Conservation (phyloP, 1,140 invertebrate species). For the Samia ricini region DNA sequence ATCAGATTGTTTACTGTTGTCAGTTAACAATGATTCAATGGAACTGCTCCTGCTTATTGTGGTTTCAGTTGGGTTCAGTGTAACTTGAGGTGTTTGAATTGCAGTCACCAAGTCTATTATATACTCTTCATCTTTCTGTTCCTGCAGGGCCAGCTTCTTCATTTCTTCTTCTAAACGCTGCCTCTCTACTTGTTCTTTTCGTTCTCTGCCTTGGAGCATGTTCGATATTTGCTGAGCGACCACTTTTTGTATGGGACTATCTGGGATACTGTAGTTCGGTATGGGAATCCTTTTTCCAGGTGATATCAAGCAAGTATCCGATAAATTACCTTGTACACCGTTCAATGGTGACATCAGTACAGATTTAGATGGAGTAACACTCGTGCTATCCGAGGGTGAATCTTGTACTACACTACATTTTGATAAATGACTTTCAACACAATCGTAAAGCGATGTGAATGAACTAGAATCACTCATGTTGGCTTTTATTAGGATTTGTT, state of each 20-base stretch:
- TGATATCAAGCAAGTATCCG: slow-evolving; percentile 28
- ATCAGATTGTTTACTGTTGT: slow-evolving; percentile 35
- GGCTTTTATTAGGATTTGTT: neutral
- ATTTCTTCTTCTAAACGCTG: slow-evolving; percentile 38
- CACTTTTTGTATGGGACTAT: slow-evolving; percentile 47
- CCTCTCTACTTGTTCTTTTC: slow-evolving; percentile 37
- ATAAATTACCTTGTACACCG: slow-evolving; percentile 13
- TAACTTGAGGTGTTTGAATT: slow-evolving; percentile 28
- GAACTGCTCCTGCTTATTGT: slow-evolving; percentile 33
- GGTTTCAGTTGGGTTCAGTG: slow-evolving; percentile 16
- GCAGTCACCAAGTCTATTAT: slow-evolving; percentile 55
- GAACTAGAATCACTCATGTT: slow-evolving; percentile 42
- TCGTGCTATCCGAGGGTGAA: neutral
- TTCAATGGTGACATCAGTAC: slow-evolving; percentile 1
- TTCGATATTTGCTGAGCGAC: slow-evolving; percentile 54
- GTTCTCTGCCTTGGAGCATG: slow-evolving; percentile 58
- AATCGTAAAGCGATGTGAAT: slow-evolving; percentile 47
- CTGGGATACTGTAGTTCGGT: slow-evolving; percentile 32
- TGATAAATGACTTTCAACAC: slow-evolving; percentile 59
- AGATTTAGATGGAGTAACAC: neutral
- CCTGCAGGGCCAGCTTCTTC: slow-evolving; percentile 29
- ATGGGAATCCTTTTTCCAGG: slow-evolving; percentile 30
- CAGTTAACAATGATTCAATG: slow-evolving; percentile 43
- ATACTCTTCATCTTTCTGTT: slow-evolving; percentile 17
- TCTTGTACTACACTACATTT: slow-evolving; percentile 31